Conservation (phyloP, 2,888 invertebrate species). For the Leucophora obtusa region DNA sequence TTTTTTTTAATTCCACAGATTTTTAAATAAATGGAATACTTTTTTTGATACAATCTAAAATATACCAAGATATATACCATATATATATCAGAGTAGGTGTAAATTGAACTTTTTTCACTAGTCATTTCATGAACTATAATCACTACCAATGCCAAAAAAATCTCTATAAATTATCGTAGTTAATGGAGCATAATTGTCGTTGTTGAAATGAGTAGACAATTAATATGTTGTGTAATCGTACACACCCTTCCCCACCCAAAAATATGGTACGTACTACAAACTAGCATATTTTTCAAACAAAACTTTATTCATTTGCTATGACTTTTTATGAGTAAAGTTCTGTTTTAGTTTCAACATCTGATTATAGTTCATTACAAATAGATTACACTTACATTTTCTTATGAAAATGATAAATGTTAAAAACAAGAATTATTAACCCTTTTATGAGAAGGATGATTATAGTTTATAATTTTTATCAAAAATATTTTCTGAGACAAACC, state of each 20-base stretch:
- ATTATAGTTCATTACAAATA: slow-evolving; percentile 4
- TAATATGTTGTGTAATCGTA: slow-evolving; percentile 25
- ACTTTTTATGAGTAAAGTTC: slow-evolving; percentile 3
- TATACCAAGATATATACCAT: too few species aligned
- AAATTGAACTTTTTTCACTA: too few species aligned
- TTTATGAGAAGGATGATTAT: not conserved
- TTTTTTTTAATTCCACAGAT: too few species aligned
- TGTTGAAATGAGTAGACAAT: slow-evolving; percentile 54
- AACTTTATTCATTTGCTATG: not conserved
- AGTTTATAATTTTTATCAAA: too few species aligned
- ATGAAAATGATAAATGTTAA: slow-evolving; percentile 14
- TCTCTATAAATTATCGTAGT: slow-evolving; percentile 40
- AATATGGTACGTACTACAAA: not conserved
- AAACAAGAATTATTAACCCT: not conserved
- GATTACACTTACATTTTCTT: slow-evolving; percentile 20
- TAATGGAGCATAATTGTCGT: slow-evolving; percentile 57
- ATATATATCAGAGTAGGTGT: too few species aligned
- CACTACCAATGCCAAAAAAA: slow-evolving; percentile 11
- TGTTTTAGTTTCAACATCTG: not conserved
- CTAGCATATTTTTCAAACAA: not conserved
- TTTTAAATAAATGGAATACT: too few species aligned
- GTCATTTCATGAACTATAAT: not conserved
- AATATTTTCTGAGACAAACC: too few species aligned
- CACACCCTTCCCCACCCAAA: not conserved
- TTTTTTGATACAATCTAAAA: too few species aligned